Percentiles rank a stretch among this genome's conserved stretches.
Conservation (phyloP, 2,113 vertebrate genomes). For the Oncorhynchus keta region DNA sequence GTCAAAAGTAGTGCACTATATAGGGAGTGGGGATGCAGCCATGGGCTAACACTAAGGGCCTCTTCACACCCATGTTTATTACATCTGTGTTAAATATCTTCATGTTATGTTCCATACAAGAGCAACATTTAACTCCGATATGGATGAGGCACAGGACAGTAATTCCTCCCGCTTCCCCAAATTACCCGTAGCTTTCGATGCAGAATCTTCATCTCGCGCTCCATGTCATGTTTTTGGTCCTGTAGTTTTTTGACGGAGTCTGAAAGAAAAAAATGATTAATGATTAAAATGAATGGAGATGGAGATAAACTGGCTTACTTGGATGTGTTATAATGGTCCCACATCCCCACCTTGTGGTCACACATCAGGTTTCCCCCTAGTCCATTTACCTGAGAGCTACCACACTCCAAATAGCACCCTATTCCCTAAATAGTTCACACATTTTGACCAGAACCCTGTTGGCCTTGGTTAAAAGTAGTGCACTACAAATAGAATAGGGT, state of each 20-base stretch:
- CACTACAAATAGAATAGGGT: not conserved
- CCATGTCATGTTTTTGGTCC: slow-evolving; percentile 88
- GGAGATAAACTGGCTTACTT: not conserved
- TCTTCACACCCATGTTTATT: not conserved
- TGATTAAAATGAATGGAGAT: not conserved
- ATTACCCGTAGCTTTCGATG: slow-evolving; percentile 82
- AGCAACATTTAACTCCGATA: too few species aligned
- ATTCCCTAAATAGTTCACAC: too few species aligned
- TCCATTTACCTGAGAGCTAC: too few species aligned
- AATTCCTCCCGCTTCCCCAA: not conserved
- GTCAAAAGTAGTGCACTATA: too few species aligned
- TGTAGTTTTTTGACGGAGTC: slow-evolving; percentile 88
- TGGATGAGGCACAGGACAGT: too few species aligned
- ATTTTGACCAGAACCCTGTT: too few species aligned
- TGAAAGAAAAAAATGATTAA: slow-evolving; percentile 14
- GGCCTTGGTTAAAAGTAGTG: too few species aligned
- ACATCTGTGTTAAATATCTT: not conserved
- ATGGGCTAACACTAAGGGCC: not conserved
- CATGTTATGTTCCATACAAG: too few species aligned
- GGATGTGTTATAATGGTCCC: not conserved
- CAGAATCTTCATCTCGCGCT: slow-evolving; percentile 86
- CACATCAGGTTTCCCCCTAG: not conserved
- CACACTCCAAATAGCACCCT: too few species aligned
- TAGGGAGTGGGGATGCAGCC: not conserved
- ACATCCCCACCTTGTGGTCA: not conserved